These are phyloP conservation scores for Octodonta nipae DNA, from an alignment of 2,888 invertebrate species.

Conservation along the genomic window DNA sequence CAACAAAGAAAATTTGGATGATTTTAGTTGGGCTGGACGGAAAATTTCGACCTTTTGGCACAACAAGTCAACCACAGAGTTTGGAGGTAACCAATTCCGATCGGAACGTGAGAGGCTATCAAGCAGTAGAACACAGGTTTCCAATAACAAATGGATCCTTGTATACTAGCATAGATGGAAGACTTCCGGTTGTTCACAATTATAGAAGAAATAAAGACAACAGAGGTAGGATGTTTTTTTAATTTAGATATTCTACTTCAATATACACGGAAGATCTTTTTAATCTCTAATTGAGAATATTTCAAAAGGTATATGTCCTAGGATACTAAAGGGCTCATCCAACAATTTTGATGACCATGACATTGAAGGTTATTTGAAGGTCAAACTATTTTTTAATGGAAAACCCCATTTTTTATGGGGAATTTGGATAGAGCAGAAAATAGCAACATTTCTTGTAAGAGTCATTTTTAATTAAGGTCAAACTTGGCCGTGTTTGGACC, in stretches of 20 bases:
- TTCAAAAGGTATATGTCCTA: no score
- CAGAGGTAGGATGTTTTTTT: slow-evolving; percentile 13
- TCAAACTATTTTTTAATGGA: no score
- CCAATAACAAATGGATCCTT: slow-evolving; percentile 47
- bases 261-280: neutral
- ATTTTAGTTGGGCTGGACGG: slow-evolving; percentile 39
- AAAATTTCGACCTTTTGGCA: slow-evolving; percentile 44
- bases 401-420: no score
- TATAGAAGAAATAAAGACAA: slow-evolving; percentile 33
- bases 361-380: no score
- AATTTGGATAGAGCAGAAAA: no score
- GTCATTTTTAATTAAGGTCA: no score
- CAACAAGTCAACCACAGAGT: slow-evolving; percentile 31
- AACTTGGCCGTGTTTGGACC: no score
- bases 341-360: no score
- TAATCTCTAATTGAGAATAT: no score
- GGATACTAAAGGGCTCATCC: no score
- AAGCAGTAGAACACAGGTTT: slow-evolving; percentile 41
- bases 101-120: slow-evolving; percentile 23
- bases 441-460: no score
- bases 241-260: neutral
- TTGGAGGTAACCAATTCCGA: slow-evolving; percentile 26
- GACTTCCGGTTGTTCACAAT: slow-evolving; percentile 40
- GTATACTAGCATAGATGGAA: slow-evolving; percentile 39
- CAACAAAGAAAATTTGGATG: neutral